Evolutionary conservation across 2,113 vertebrate species (phyloP).

Genomic region (Chascanopsetta lugubris): DNA sequence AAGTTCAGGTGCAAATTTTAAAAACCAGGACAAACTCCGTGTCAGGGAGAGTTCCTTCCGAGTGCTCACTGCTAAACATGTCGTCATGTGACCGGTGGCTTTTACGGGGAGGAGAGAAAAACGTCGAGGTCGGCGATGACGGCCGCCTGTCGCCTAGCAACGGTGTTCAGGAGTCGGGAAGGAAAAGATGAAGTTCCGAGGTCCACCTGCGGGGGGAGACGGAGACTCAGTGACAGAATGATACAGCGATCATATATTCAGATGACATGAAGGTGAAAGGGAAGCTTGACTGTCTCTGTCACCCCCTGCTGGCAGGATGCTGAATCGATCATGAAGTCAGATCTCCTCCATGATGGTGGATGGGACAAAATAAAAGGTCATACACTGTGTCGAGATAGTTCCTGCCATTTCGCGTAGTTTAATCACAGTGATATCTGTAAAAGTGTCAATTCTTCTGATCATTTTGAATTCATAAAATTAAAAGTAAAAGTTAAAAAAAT

Average conservation of each 20-base stretch:
- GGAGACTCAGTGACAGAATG: background rate
- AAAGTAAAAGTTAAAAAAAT: no score
- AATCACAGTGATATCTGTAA: no score
- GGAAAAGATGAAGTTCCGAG: slow-evolving; percentile 88
- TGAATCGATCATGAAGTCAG: no score
- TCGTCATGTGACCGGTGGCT: slow-evolving; percentile 20
- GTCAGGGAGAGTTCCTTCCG: slow-evolving; percentile 34
- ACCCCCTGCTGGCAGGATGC: background rate
- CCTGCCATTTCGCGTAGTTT: no score
- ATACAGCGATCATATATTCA: background rate
- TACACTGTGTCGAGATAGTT: no score
- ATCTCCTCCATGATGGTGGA: background rate
- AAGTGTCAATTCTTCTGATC: no score
- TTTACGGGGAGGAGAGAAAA: slow-evolving; percentile 81
- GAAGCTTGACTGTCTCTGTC: no score
- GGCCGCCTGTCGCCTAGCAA: slow-evolving; percentile 86
- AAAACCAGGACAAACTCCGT: slow-evolving; percentile 28
- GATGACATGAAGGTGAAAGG: background rate
- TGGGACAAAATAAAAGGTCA: background rate
- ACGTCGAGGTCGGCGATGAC: slow-evolving; percentile 87
- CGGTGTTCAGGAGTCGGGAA: slow-evolving; percentile 77
- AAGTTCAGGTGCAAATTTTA: slow-evolving; percentile 71
- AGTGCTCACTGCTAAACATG: slow-evolving; percentile 62
- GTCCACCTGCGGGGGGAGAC: slow-evolving; percentile 84
- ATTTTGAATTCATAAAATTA: no score